Base-by-base conservation (phyloP, 2,888 invertebrate genomes). In the Tanypteryx hageni region DNA sequence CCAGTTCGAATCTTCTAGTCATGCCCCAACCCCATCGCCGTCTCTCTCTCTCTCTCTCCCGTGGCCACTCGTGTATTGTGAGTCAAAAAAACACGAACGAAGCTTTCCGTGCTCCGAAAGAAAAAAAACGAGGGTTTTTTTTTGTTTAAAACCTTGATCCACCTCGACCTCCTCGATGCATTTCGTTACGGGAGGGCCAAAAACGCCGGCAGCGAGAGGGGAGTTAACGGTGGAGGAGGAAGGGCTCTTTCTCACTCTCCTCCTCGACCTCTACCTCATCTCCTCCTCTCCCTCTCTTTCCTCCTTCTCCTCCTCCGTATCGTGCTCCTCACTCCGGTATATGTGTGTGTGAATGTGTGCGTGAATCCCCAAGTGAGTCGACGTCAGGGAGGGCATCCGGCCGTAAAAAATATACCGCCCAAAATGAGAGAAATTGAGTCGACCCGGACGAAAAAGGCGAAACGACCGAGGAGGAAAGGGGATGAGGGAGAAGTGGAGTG, bases 391-490 rank as follows among this genome's bases (percentile, higher is more conserved):
- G 27, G 76, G 76, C 76, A 27, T 27, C 76, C 76, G 76, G 11
- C 76, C 76, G 76, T 76, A 76, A 76, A 76, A 76, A 76, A 76
- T 76, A 76, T 76, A 76, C 76, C 76, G 76, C 27, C 76, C 76
- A 14, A 76, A 76, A 76, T 76, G 76, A 76, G 76, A 27, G 68
- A 68, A 68, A 68, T 68, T 68, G 68, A 68, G 68, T 68, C n/a
- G 68, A 68, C 44, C 44, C 44, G 44, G 44, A 44, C 44, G 44
- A 68, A 68, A 68, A n/a, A 22, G n/a, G 22, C 7, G 11, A 14
- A 13, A 68, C 13, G 76, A 76, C 10, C 13, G n/a, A 2, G 22
- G 22, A 7, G 22, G 22, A 76, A 27, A 76, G 27, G 27, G 27
- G 76, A 22, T 27, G 22, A 76, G 76, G 27, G 16, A 18, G 22